Percentiles rank a stretch among this genome's conserved stretches.
Evolutionary conservation across 2,888 invertebrate genomes (phyloP).

Genomic region (Cremastinae sp.): DNA sequence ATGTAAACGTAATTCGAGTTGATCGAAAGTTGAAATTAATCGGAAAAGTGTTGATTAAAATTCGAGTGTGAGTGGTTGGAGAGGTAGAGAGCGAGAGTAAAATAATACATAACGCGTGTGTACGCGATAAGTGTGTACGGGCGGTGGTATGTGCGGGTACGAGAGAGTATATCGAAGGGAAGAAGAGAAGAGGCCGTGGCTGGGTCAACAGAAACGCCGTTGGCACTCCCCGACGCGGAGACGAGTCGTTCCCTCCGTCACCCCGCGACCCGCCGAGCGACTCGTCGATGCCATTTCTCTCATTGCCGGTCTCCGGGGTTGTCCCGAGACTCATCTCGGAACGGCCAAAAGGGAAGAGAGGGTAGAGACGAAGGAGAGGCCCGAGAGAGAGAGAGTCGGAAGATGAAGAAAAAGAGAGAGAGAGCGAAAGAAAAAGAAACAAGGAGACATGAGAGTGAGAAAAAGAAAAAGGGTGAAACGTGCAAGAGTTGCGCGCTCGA

Average conservation of each 20-base stretch:
- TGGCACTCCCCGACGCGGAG: constrained; percentile 78
- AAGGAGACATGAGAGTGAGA: not conserved
- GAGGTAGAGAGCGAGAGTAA: too few species aligned
- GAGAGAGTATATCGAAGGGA: constrained; percentile 20
- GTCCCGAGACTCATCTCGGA: not conserved
- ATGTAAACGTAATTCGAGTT: too few species aligned
- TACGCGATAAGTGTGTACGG: constrained; percentile 37
- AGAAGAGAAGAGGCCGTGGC: constrained; percentile 68
- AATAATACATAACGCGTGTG: too few species aligned
- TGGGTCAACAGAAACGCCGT: constrained; percentile 80
- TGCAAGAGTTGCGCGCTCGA: constrained; percentile 27
- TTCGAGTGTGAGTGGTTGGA: too few species aligned
- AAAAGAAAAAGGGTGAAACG: constrained; percentile 20
- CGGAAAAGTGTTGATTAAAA: too few species aligned
- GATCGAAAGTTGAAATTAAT: too few species aligned
- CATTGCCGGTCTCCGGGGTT: not conserved
- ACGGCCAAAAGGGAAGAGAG: not conserved
- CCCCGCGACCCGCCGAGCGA: too few species aligned
- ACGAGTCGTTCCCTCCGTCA: constrained; percentile 63
- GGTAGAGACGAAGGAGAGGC: not conserved
- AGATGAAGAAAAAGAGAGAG: not conserved
- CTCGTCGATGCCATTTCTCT: not conserved
- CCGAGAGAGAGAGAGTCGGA: not conserved
- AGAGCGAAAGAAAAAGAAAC: not conserved
- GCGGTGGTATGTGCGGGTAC: constrained; percentile 17